phyloP scores from a whole-genome alignment of 2,888 invertebrate species.

The Pseudoips prasinana region DNA sequence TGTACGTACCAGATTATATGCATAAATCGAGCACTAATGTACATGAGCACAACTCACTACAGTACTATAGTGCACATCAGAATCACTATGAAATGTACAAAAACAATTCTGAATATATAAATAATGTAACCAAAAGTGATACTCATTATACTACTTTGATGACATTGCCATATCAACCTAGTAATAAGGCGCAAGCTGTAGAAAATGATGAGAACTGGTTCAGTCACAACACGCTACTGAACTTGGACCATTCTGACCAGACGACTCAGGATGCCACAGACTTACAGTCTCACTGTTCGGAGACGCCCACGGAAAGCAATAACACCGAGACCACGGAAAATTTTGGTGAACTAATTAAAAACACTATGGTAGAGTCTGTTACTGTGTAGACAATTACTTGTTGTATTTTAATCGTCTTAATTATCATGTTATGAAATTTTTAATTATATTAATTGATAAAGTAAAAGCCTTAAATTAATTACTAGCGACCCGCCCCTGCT shows the following conservation, averaged over 20 bases:
- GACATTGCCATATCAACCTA: conserved; percentile 83
- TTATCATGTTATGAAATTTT: conserved; percentile 72
- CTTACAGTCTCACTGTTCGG: conserved; percentile 39
- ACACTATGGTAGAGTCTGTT: conserved; percentile 95
- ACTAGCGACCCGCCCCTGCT: too few relatives aligned
- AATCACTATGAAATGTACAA: conserved; percentile 71
- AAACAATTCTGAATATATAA: conserved; percentile 59
- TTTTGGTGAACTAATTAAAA: conserved; percentile 95
- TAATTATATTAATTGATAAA: conserved; percentile 68
- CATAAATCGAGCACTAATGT: conserved; percentile 57
- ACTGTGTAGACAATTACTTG: conserved; percentile 85
- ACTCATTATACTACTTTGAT: conserved; percentile 86
- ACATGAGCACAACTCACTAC: conserved; percentile 56
- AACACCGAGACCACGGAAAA: conserved; percentile 82
- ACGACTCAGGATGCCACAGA: conserved; percentile 60
- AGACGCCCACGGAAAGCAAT: conserved; percentile 42
- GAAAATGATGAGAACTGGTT: conserved; percentile 79
- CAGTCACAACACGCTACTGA: conserved; percentile 68
- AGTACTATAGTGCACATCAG: conserved; percentile 59
- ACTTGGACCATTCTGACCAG: conserved; percentile 64
- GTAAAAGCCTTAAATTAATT: conserved; percentile 33
- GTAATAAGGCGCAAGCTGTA: conserved; percentile 85
- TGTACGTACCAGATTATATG: conserved; percentile 70
- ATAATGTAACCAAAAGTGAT: conserved; percentile 72
- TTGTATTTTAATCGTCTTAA: conserved; percentile 68